Evolutionary conservation across 2,113 vertebrate genomes (phyloP).

Genomic region (Oreochromis aureus): DNA sequence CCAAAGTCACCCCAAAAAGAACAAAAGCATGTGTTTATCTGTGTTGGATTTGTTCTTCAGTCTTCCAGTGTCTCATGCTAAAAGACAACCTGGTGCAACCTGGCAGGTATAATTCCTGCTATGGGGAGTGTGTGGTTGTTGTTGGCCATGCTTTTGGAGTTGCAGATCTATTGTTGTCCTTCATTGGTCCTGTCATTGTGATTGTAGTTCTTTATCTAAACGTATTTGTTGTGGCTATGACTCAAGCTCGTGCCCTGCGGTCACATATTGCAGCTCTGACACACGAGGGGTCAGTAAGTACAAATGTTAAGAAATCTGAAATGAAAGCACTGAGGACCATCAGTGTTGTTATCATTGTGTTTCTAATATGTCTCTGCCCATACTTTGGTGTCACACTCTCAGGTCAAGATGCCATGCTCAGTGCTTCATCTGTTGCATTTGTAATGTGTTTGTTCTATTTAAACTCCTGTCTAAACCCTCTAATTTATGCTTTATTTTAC

Average conservation of each 20-base stretch:
- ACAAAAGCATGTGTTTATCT: background rate
- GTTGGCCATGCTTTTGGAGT: background rate
- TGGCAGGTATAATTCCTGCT: constrained; percentile 3
- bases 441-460: background rate
- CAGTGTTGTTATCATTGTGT: constrained; percentile 15
- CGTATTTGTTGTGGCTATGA: background rate
- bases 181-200: background rate
- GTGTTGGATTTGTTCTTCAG: background rate
- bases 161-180: accelerated
- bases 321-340: constrained; percentile 28
- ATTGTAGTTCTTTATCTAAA: background rate
- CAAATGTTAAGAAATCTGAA: background rate
- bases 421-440: background rate
- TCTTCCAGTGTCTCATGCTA: accelerated
- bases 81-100: background rate
- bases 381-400: background rate
- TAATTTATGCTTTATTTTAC: background rate
- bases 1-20: background rate
- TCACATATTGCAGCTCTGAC: background rate
- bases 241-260: background rate
- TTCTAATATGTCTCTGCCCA: constrained; percentile 28
- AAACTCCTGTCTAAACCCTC: background rate
- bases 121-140: constrained; percentile 17
- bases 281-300: accelerated
- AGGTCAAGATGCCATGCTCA: background rate